These are phyloP conservation scores for Notodonta dromedarius DNA, from an alignment of 2,888 invertebrate genomes.

Conservation along the genomic window DNA sequence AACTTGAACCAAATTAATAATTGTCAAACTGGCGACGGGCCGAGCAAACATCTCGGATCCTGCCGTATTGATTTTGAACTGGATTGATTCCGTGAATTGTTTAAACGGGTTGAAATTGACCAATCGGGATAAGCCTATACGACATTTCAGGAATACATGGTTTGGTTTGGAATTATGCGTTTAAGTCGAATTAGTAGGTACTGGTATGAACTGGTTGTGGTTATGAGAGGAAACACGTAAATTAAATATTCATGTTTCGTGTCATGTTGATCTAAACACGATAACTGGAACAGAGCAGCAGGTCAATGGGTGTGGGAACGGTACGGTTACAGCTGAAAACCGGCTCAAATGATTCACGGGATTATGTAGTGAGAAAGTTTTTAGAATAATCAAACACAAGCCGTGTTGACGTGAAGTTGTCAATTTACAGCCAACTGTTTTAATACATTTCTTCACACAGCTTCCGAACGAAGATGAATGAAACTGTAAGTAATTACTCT, in stretches of 20 bases:
- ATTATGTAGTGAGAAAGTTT: neutral
- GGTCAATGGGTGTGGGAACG: conserved; percentile 25
- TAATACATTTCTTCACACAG: neutral
- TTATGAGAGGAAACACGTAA: conserved; percentile 16
- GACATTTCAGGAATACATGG: neutral
- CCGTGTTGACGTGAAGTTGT: neutral
- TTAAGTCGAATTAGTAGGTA: neutral
- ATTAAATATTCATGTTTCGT: conserved; percentile 30
- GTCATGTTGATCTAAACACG: conserved; percentile 20
- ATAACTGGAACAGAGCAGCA: conserved; percentile 27
- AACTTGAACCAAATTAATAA: neutral
- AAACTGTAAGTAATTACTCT: neutral
- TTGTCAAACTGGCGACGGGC: conserved; percentile 14
- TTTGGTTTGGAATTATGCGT: no score
- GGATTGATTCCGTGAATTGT: conserved; percentile 20
- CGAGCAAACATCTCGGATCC: conserved; percentile 13
- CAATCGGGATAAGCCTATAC: neutral
- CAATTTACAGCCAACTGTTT: neutral
- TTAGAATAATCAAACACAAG: neutral
- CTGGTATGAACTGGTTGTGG: conserved; percentile 12
- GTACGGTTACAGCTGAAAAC: neutral
- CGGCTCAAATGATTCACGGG: neutral
- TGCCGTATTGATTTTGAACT: conserved; percentile 15
- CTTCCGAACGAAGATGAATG: neutral
- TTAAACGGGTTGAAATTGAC: conserved; percentile 16